Evolutionary conservation across 2,113 vertebrate genomes (phyloP), one percentile per base, ranked within the genome.

Genomic region (Antennarius striatus): DNA sequence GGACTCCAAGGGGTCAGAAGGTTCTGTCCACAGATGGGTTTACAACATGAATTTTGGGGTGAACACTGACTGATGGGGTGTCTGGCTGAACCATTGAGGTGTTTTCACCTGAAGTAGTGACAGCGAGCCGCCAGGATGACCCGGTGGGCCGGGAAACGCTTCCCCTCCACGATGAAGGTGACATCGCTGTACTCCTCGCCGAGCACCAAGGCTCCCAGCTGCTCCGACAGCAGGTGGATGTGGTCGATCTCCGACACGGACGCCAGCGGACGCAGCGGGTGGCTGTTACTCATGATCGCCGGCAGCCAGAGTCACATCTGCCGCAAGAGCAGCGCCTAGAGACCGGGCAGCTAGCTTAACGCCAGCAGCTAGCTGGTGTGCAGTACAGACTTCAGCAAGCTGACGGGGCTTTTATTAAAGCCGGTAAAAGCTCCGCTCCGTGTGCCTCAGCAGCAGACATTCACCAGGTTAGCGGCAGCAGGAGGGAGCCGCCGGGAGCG

Each of bases 81-180:
- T 22, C 2, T 22, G 22, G 22, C 2, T 22, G 1, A 22, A 22
- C 22, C 22, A 22, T 22, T 22, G 22, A 22, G 22, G 1, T 22
- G 1, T 22, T 22, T 61, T 10, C 6, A 98, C 98, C 98, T 95
- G 94, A 99, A 99, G 88, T 99, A 99, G 64, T 98, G 96, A 77
- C 98, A 99, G 42, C 97, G 93, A 2, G 97, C 96, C 47, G 98
- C 96, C 87, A 99, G 91, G 84, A 99, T 98, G 66, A 99, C 96
- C 61, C 96, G 92, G 89, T 99, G 98, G 1, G 96, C 98, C 0
- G 96, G 94, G 85, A 98, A 99, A 5, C 94, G 94, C 79, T 96
- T 98, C 87, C 95, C 96, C 86, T 99, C 97, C 88, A 99, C 98
- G 13, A 99, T 89, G 71, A 99, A 99, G 43, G 96, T 99, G 83